Evolutionary conservation across 2,797 vertebrate species (phyloP).

Genomic region (Labroides dimidiatus): DNA sequence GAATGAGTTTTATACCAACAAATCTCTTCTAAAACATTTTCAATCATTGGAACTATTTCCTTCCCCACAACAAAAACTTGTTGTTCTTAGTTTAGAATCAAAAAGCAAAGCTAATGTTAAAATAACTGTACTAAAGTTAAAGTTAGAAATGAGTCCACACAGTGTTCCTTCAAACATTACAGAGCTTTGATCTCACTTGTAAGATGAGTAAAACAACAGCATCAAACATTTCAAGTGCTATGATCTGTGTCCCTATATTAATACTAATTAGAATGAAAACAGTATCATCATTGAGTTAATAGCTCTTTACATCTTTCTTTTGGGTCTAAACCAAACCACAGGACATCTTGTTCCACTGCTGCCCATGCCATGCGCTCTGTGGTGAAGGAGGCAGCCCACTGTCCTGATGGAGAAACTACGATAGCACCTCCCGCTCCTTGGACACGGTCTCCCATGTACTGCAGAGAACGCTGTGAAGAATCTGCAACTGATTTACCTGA

Average conservation of each 20-base stretch:
- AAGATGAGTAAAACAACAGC: neutral
- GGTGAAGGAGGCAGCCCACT: constrained; percentile 81
- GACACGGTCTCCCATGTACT: constrained; percentile 81
- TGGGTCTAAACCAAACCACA: constrained; percentile 80
- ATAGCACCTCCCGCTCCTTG: constrained; percentile 79
- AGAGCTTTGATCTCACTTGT: too few species aligned
- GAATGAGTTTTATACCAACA: too few species aligned
- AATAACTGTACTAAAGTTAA: too few species aligned
- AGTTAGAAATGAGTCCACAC: too few species aligned
- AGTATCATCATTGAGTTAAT: constrained; percentile 31
- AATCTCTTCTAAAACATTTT: too few species aligned
- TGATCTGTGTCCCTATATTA: too few species aligned
- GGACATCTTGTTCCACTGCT: constrained; percentile 59
- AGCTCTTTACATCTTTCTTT: constrained; percentile 63
- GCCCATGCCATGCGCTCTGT: constrained; percentile 82
- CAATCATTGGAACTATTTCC: too few species aligned
- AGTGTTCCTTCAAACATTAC: too few species aligned
- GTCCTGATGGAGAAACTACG: constrained; percentile 74
- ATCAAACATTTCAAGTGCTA: neutral
- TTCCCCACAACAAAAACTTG: too few species aligned
- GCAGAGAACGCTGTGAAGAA: constrained; percentile 71
- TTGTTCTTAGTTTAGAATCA: too few species aligned
- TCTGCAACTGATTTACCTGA: constrained; percentile 71
- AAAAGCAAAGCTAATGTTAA: too few species aligned
- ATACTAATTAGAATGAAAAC: neutral